Evolutionary conservation across 2,888 invertebrate species (phyloP), one percentile per base, ranked within the genome.

Genomic region (Hirudinaria manillensis): DNA sequence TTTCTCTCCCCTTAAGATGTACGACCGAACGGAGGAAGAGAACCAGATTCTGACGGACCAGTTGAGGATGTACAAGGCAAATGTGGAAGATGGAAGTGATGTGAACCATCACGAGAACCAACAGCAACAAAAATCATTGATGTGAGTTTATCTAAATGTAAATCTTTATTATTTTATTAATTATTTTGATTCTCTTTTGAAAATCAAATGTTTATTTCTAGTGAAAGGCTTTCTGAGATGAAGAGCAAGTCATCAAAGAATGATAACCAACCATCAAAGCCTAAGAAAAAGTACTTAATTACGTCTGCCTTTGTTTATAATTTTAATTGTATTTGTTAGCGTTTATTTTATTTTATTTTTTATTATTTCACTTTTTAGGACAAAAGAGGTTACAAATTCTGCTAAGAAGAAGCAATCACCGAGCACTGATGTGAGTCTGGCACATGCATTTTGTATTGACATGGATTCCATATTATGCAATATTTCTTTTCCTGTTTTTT

Each of bases 31-130:
- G 3, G 73, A 73, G 38, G 73, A 53, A 36, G 73, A 73, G 34
- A 73, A 61, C n/a, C 61, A 65, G 38, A 61, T 65, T n/a, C 24
- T 73, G 73, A 56, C 16, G n/a, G 73, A 73, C 36, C 73, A 73
- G 65, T 65, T 73, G 36, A 56, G 38, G 29, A 56, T 24, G 45
- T 53, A 34, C 34, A 38, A 34, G 29, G 61, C 34, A 27, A 61
- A n/a, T 19, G 24, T 19, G 1, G 61, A 61, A 16, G 61, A 61
- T 7, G 24, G 10, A 61, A 61, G 29, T 16, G 61, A 61, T 29
- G 3, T 29, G 24, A 61, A 61, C 13, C 45, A 45, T 45, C 45
- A 45, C n/a, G n/a, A n/a, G n/a, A n/a, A n/a, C 1, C 61, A 61
- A n/a, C 61, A 56, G 6, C 56, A 61, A 29, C 61, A 61, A 61